A percentile compares a stretch with the other conserved stretches of the same genome.
Evolutionary conservation across 2,797 vertebrate species (phyloP).

Genomic region (Gadopsis marmoratus): DNA sequence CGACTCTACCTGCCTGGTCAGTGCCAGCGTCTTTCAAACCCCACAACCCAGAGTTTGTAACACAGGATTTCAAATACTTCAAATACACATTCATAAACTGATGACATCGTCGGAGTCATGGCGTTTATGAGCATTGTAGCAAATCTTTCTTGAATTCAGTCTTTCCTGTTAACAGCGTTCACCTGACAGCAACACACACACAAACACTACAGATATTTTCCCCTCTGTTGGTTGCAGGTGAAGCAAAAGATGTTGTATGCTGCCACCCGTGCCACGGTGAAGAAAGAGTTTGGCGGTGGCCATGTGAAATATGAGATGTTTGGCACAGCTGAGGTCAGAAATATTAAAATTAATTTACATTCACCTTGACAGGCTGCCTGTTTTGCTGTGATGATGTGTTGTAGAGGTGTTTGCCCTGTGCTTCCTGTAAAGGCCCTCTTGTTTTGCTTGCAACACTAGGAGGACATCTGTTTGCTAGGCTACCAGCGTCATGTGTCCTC

Average conservation of each 20-base stretch:
- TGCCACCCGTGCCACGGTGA: slow-evolving; percentile 96
- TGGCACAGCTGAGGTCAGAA: slow-evolving; percentile 91
- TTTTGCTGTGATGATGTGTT: neutral
- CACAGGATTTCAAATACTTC: neutral
- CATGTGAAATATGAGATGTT: slow-evolving; percentile 98
- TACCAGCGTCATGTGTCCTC: slow-evolving; percentile 94
- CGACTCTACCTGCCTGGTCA: too few relatives aligned
- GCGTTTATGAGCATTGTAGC: neutral
- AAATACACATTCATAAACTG: too few relatives aligned
- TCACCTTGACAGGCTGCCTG: neutral
- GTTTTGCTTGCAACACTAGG: slow-evolving; percentile 81
- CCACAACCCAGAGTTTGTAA: neutral
- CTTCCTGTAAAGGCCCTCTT: slow-evolving; percentile 36
- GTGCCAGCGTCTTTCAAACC: neutral
- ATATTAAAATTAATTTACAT: neutral
- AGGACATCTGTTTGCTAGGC: slow-evolving; percentile 93
- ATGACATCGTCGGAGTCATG: neutral
- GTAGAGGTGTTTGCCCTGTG: neutral
- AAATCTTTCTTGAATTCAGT: neutral
- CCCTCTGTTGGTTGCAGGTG: slow-evolving; percentile 83
- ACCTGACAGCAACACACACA: neutral
- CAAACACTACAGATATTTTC: neutral
- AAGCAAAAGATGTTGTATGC: slow-evolving; percentile 99
- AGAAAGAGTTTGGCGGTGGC: slow-evolving; percentile 98
- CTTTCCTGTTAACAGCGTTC: neutral